Base-by-base conservation (phyloP, 2,888 invertebrate species). In the Leptothorax acervorum region DNA sequence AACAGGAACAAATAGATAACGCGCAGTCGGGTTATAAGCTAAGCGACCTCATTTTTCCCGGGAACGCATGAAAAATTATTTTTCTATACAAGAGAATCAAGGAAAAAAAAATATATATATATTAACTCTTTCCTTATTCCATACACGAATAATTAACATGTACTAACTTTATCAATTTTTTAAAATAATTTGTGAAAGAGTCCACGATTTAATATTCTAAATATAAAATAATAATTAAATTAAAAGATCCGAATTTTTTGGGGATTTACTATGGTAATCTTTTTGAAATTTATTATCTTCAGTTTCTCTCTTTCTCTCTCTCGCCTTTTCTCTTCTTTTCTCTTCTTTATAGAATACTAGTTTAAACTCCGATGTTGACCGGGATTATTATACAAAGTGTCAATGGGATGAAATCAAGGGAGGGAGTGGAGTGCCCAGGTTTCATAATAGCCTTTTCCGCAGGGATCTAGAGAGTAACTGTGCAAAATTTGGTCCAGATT, bases 1-100 rank as follows among this genome's bases (percentile, higher is more conserved):
- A 79, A 79, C 71, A 60, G 71, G 60, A 79, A 79, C 79, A 71
- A 79, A 79, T 79, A 79, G 71, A 79, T 79, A 71, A 79, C 79
- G 79, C 79, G 70, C 79, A 71, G 57, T 35, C 60, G 71, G 23
- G 79, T 60, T 79, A 79, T 79, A 60, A 79, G 71, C 71, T 60
- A 45, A 71, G 18, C 70, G 70, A 48, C 28, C 78, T 45, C 70
- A 11, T 70, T 79, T 71, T 48, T 60, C 35, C 35, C 35, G n/a
- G n/a, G 31, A 35, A 70, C 15, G 71, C 70, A 48, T 48, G 63
- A 75, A 63, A 63, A 39, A 75, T 70, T 71, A 70, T 78, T 78
- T 68, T 78, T 55, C 68, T 28, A 78, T 55, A 23, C 11, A 18
- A 51, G 39, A 60, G 12, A 42, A 31, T 5, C 3, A 9, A 60